Evolutionary conservation across 2,113 vertebrate species (phyloP).

Genomic region (Callipepla californica): DNA sequence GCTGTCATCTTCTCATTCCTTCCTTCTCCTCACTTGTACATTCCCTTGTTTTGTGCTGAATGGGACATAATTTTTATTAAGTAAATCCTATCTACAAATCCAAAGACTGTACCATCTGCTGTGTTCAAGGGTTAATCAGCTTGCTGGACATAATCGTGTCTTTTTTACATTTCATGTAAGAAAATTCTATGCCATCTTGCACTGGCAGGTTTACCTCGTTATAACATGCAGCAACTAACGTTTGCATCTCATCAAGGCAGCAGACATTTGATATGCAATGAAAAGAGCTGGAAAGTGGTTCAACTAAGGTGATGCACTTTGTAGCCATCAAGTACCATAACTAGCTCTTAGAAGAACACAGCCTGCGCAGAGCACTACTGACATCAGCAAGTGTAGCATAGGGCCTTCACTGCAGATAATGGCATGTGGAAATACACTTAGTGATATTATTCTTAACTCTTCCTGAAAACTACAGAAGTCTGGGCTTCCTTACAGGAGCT

Average conservation of each 20-base stretch:
- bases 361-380: background rate
- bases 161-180: background rate
- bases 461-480: conserved; percentile 7
- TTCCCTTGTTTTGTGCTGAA: background rate
- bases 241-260: background rate
- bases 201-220: background rate
- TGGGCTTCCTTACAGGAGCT: conserved; percentile 1
- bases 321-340: background rate
- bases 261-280: background rate
- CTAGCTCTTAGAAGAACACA: background rate
- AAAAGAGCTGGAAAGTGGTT: background rate
- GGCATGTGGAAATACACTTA: conserved; percentile 58
- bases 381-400: background rate
- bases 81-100: background rate
- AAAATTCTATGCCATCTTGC: background rate
- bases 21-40: background rate
- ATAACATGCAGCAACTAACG: background rate
- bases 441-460: conserved; percentile 54
- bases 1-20: background rate
- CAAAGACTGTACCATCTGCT: background rate
- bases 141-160: background rate
- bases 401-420: background rate
- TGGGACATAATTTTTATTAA: background rate
- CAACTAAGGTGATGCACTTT: background rate
- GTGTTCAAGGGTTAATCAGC: background rate